Evolutionary conservation across 2,797 vertebrate genomes (phyloP), one percentile per base, ranked within the genome.

Genomic region (Ceryle rudis): DNA sequence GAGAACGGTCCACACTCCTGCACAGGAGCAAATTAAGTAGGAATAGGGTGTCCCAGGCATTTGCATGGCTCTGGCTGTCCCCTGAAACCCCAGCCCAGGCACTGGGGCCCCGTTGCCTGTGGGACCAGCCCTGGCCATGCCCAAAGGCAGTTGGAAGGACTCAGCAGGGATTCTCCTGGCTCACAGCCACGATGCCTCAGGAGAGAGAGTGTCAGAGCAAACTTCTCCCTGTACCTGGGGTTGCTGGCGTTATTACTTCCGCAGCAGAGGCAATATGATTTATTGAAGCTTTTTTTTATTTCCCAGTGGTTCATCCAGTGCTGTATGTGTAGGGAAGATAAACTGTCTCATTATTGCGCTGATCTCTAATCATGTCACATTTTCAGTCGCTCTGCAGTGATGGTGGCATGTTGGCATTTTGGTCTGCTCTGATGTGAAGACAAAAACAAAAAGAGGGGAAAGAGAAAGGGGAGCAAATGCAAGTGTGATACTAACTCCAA

Each of bases 151-250:
- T 17, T 0, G 1, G 31, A 31, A n/a, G 55, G 28, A 19, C 14
- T 16, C 8, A 5, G 12, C 6, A 9, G n/a, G 69, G 39, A 57
- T 22, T 39, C 1, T 0, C 33, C 19, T 57, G 1, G 16, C 28
- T 65, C 26, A 8, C 33, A 64, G 41, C 23, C 26, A 3, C 0
- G 0, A 7, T 1, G 11, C 17, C 17, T 60, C 2, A 0, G 60
- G 73, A 70, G 31, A 3, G 0, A 3, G 0, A 31, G 19, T 18
- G 9, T 29, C 52, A 17, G 41, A 86, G 58, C 73, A 86, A 78
- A 70, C 80, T 37, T 67, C 71, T n/a, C 64, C 49, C 61, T 46
- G 5, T 57, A 21, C 77, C 42, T 42, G 47, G 57, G 29, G 15
- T 31, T 81, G 82, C 80, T 33, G 88, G 33, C 21, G 11, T 79